Percentiles rank a stretch among this genome's conserved stretches.
Conservation (phyloP, 2,113 vertebrate species). For the Zosterops pallidus region DNA sequence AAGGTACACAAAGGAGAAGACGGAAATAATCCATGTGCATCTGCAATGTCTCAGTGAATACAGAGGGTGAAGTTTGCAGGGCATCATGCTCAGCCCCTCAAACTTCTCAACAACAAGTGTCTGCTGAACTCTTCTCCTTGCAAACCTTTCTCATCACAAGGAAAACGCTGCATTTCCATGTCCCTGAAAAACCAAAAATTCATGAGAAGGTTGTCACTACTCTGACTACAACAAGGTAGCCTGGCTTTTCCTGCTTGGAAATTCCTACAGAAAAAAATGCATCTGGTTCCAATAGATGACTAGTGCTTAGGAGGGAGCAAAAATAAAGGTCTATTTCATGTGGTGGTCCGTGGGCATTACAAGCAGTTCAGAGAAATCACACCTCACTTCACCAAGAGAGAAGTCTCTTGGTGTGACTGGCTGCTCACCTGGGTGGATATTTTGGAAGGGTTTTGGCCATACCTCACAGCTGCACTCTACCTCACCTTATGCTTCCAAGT, state of each 20-base stretch:
- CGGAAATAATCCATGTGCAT: not conserved
- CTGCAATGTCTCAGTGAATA: not conserved
- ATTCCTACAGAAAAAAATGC: not conserved
- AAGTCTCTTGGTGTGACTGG: fast-evolving
- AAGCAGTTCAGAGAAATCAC: not conserved
- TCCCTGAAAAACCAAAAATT: not conserved
- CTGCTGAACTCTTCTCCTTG: not conserved
- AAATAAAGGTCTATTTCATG: not conserved
- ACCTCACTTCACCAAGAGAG: not conserved
- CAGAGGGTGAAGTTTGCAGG: not conserved
- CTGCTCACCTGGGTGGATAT: not conserved
- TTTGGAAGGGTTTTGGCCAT: not conserved
- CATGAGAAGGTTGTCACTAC: not conserved
- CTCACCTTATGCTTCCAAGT: fast-evolving
- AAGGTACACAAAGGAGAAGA: not conserved
- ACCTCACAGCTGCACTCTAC: not conserved
- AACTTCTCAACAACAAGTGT: constrained; percentile 40
- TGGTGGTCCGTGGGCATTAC: not conserved
- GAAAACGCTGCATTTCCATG: not conserved
- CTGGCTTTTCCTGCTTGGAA: not conserved
- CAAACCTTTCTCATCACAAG: not conserved
- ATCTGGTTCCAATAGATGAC: constrained; percentile 37
- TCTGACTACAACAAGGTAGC: not conserved
- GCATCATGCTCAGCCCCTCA: not conserved
- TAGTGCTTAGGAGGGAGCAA: not conserved